Evolutionary conservation across 2,888 invertebrate species (phyloP).

Genomic region (Myopa testacea): DNA sequence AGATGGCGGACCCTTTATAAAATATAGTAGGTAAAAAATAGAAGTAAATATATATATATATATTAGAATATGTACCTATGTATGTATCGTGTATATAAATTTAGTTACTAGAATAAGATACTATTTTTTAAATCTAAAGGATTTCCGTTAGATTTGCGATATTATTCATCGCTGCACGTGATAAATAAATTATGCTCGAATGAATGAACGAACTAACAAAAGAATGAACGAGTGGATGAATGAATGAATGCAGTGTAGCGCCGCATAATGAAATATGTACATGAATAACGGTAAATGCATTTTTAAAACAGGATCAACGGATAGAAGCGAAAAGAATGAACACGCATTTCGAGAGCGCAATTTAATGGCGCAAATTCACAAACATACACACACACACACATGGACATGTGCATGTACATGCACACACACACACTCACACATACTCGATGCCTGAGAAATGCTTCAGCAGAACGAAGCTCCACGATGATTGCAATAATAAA

Average conservation of each 20-base stretch:
- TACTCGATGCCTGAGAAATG: background rate
- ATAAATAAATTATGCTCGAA: conserved; percentile 32
- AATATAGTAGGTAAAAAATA: no score
- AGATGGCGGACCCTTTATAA: no score
- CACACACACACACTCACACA: background rate
- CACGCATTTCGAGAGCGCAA: background rate
- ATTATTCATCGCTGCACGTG: background rate
- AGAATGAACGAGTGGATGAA: background rate
- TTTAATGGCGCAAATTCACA: background rate
- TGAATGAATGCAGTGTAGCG: conserved; percentile 16
- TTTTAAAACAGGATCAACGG: conserved; percentile 11
- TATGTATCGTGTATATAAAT: no score
- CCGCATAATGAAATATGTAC: conserved; percentile 32
- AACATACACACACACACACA: no score
- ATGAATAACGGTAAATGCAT: conserved; percentile 25
- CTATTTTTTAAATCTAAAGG: no score
- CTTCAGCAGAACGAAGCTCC: background rate
- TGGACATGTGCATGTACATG: no score
- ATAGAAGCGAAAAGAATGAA: background rate
- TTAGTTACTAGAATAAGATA: no score
- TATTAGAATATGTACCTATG: no score
- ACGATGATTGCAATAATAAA: conserved; percentile 24
- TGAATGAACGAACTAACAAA: conserved; percentile 12
- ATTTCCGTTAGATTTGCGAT: no score
- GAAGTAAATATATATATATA: no score